phyloP scores from a whole-genome alignment of 30 jellyfish, hydroid and myxozoan genomes.

The Aurelia aurita complex sp. Pacific region DNA sequence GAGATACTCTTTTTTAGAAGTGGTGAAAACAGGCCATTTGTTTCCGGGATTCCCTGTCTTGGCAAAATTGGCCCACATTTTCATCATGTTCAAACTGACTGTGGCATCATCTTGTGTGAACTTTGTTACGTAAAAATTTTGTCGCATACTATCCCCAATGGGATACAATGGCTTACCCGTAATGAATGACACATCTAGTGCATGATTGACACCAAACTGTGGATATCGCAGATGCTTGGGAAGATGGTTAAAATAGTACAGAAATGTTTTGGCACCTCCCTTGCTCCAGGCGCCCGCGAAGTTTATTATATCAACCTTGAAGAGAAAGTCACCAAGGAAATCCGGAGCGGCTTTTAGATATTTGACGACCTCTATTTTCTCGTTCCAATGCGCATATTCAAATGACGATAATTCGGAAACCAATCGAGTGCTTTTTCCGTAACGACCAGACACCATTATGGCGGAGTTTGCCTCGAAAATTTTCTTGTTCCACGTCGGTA shows the following conservation, averaged over 20 bases:
- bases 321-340: not conserved
- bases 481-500: too few species aligned
- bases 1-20: constrained; percentile 6
- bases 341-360: not conserved
- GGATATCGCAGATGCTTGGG: constrained; percentile 9
- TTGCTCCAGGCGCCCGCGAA: constrained; percentile 23
- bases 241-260: constrained; percentile 11
- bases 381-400: constrained; percentile 4
- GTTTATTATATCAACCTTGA: not conserved
- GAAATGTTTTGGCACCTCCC: not conserved
- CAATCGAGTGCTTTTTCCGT: not conserved
- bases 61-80: constrained; percentile 58
- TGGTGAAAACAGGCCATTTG: constrained; percentile 29
- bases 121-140: not conserved
- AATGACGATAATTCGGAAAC: constrained; percentile 21
- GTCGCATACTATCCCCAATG: constrained; percentile 6
- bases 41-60: constrained; percentile 38
- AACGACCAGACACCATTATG: not conserved
- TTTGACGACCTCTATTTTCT: not conserved
- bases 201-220: not conserved
- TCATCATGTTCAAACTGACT: constrained; percentile 31
- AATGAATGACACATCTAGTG: not conserved
- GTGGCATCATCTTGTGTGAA: constrained; percentile 15
- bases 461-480: too few species aligned
- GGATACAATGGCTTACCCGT: constrained; percentile 9